Percentiles rank a stretch among this genome's conserved stretches.
Conservation (phyloP, 2,113 vertebrate genomes). For the Hucho hucho region DNA sequence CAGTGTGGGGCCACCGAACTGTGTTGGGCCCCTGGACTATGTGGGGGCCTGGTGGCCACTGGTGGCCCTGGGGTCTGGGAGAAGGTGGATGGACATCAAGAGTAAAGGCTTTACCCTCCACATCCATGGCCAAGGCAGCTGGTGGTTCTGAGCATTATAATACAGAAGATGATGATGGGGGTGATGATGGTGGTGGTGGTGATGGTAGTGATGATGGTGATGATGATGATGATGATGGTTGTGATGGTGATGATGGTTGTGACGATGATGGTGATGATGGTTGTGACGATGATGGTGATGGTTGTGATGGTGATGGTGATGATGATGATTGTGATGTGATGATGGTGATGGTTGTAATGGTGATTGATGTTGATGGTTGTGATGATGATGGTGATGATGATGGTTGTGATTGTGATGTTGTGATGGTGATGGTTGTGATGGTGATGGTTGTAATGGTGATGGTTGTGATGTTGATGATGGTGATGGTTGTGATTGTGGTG, state of each 20-base stretch:
- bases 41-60: neutral
- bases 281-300: no score
- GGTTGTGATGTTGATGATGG: fast-evolving
- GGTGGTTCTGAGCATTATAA: constrained; percentile 55
- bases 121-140: constrained; percentile 64
- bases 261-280: no score
- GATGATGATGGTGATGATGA: no score
- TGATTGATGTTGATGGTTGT: fast-evolving
- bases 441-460: neutral
- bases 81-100: constrained; percentile 54
- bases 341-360: no score
- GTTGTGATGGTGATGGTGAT: fast-evolving
- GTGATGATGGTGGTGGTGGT: neutral
- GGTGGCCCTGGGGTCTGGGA: constrained; percentile 42
- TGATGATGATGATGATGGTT: fast-evolving
- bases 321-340: no score
- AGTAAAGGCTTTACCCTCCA: constrained; percentile 52
- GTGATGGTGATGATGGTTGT: fast-evolving
- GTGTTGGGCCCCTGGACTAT: neutral
- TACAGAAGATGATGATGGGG: neutral
- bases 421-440: no score
- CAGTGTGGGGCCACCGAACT: neutral
- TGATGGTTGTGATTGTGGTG: fast-evolving
- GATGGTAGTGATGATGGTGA: neutral
- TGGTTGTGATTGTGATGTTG: no score